These are phyloP conservation scores for Formica aserva DNA, from an alignment of 2,888 invertebrate species.

Conservation along the genomic window DNA sequence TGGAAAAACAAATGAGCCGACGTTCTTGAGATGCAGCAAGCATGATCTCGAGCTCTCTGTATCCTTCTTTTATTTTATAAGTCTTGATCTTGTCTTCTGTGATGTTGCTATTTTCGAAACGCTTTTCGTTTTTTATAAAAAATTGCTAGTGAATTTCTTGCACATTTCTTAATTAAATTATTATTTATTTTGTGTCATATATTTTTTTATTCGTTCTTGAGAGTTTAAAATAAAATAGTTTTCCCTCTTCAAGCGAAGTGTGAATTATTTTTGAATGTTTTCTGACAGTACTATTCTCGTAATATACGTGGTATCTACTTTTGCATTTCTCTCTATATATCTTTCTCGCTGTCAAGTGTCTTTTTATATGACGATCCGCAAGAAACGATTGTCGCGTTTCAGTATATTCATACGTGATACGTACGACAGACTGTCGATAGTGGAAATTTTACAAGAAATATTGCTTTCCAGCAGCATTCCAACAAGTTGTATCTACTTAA, in stretches of 20 bases:
- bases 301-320: constrained; percentile 24
- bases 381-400: constrained; percentile 48
- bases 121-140: not conserved
- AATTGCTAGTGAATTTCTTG: not conserved
- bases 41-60: constrained; percentile 12
- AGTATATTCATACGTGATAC: constrained; percentile 33
- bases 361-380: constrained; percentile 36
- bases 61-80: constrained; percentile 30
- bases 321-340: constrained; percentile 18
- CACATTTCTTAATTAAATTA: constrained; percentile 19
- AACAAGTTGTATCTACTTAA: constrained; percentile 47
- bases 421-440: constrained; percentile 48
- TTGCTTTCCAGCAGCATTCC: constrained; percentile 35
- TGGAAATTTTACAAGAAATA: constrained; percentile 48
- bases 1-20: constrained; percentile 57
- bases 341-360: constrained; percentile 38
- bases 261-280: constrained; percentile 40
- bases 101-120: not conserved
- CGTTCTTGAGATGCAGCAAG: constrained; percentile 3
- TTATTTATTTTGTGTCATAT: not conserved
- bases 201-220: not conserved
- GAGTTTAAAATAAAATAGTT: constrained; percentile 14
- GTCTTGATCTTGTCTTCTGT: not conserved
- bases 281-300: constrained; percentile 5
- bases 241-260: not conserved